These are phyloP conservation scores for Palloptera scutellata DNA, from an alignment of 2,888 invertebrate genomes.

Conservation along the genomic window DNA sequence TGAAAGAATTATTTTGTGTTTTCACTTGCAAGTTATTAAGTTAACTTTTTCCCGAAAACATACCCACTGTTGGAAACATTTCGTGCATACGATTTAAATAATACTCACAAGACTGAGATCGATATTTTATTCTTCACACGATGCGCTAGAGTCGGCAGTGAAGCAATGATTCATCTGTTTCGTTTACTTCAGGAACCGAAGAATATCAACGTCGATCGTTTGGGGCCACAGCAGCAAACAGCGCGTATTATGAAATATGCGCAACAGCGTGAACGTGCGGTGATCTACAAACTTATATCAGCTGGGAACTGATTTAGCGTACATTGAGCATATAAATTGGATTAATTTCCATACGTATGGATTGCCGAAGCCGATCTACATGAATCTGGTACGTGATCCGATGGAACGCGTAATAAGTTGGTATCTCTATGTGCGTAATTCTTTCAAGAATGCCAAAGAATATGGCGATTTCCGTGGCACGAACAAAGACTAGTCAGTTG, in stretches of 20 bases:
- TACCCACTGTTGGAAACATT: conserved; percentile 65
- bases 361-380: conserved; percentile 82
- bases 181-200: conserved; percentile 68
- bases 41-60: neutral
- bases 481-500: conserved; percentile 51
- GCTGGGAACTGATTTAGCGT: conserved; percentile 77
- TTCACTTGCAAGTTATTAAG: neutral
- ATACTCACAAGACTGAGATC: conserved; percentile 74
- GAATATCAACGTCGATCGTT: conserved; percentile 69
- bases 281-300: conserved; percentile 71
- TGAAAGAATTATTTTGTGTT: too few species aligned
- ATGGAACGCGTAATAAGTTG: conserved; percentile 89
- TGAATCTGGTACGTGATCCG: conserved; percentile 87
- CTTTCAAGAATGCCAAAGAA: conserved; percentile 72
- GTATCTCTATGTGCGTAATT: conserved; percentile 88
- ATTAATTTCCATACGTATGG: conserved; percentile 83
- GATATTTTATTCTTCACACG: conserved; percentile 71
- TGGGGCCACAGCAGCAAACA: conserved; percentile 52
- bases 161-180: conserved; percentile 84
- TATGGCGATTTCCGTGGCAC: conserved; percentile 82
- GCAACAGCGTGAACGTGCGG: conserved; percentile 76
- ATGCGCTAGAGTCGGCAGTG: conserved; percentile 72
- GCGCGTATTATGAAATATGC: neutral
- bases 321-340: conserved; percentile 86
- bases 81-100: conserved; percentile 76